These are phyloP conservation scores for Falco biarmicus DNA, from an alignment of 2,797 vertebrate genomes.

Conservation along the genomic window DNA sequence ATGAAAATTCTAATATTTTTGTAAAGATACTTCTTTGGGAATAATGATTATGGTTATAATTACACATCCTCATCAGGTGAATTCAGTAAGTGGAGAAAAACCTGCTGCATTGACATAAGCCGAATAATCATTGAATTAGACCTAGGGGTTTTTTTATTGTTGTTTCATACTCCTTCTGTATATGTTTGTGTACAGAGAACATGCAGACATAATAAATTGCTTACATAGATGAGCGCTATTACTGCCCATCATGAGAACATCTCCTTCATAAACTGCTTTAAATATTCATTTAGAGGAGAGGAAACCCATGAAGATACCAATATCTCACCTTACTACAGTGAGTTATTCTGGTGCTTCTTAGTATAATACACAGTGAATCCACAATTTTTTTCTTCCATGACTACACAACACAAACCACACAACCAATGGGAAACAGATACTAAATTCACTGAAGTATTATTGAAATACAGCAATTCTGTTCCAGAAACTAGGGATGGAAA, in stretches of 20 bases:
- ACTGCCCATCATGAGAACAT: not conserved
- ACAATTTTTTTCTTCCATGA: not conserved
- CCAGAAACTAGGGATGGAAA: not conserved
- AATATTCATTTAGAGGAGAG: not conserved
- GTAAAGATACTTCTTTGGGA: not conserved
- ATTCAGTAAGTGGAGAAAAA: not conserved
- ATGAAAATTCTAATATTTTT: not conserved
- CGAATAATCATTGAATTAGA: not conserved
- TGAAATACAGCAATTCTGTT: not conserved
- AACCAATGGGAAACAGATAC: not conserved
- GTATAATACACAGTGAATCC: not conserved
- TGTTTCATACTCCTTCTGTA: not conserved
- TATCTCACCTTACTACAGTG: not conserved
- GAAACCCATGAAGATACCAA: not conserved
- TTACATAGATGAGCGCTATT: not conserved
- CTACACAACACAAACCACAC: not conserved
- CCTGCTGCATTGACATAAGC: not conserved
- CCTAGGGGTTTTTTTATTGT: not conserved
- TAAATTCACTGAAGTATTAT: not conserved
- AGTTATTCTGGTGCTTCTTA: not conserved
- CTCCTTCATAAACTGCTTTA: not conserved
- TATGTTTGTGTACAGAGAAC: not conserved
- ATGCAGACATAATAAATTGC: not conserved
- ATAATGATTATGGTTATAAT: not conserved
- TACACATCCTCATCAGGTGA: not conserved